Evolutionary conservation across 2,888 invertebrate genomes (phyloP).

Genomic region (Hirudinaria manillensis): DNA sequence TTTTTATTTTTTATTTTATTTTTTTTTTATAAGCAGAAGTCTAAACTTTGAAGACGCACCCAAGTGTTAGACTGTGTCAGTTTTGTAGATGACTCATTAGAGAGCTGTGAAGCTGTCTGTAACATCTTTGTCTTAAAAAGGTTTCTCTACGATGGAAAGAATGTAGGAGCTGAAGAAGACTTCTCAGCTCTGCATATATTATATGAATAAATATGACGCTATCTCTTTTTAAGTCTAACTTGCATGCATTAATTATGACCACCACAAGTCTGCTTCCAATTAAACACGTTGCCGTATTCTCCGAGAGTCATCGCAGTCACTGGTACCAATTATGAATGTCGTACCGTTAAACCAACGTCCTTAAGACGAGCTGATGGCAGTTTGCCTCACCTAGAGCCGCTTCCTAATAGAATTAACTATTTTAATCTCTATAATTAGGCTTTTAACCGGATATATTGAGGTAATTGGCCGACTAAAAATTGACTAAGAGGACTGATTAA

Average conservation of each 20-base stretch:
- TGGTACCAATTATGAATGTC: neutral
- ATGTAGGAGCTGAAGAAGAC: neutral
- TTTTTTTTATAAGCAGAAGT: no score
- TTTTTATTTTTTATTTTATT: no score
- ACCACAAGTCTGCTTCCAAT: neutral
- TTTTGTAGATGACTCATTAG: constrained; percentile 12
- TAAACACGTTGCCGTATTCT: neutral
- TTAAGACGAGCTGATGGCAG: neutral
- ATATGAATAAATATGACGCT: no score
- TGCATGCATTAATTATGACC: constrained; percentile 1
- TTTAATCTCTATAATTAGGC: no score
- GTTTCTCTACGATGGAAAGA: constrained; percentile 13
- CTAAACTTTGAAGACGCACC: no score
- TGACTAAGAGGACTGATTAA: no score
- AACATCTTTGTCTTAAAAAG: constrained; percentile 10
- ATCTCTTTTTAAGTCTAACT: no score
- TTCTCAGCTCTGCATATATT: no score
- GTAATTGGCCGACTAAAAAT: no score
- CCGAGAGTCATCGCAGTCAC: constrained; percentile 1
- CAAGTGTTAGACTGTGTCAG: neutral
- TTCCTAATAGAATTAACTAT: no score
- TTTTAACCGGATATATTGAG: no score
- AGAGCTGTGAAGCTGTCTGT: neutral
- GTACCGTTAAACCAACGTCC: neutral
- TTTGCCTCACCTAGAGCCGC: neutral